Conservation (phyloP, 2,113 vertebrate genomes). For the Taurulus bubalis region DNA sequence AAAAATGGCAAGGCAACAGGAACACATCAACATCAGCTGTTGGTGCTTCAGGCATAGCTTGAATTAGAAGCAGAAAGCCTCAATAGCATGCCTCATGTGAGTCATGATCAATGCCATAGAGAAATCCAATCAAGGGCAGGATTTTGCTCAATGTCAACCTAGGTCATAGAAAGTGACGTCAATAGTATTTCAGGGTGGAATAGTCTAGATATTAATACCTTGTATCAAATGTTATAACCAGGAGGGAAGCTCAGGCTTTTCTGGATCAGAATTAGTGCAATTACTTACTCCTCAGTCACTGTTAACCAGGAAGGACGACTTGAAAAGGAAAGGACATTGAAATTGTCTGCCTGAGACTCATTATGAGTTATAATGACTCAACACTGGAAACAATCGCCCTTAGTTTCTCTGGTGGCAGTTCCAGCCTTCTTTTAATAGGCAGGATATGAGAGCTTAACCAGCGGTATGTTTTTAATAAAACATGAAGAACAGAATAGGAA, state of each 20-base stretch:
- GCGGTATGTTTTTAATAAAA: conserved; percentile 75
- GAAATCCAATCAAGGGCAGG: conserved; percentile 61
- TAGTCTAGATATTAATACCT: conserved; percentile 43
- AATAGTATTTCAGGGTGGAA: conserved; percentile 52
- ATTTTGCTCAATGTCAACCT: conserved; percentile 64
- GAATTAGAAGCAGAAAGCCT: conserved; percentile 67
- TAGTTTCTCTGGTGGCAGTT: conserved; percentile 61
- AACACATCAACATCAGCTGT: conserved; percentile 54
- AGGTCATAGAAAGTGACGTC: conserved; percentile 55
- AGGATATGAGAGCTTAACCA: conserved; percentile 72
- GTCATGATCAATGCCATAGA: conserved; percentile 65
- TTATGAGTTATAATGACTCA: conserved; percentile 69
- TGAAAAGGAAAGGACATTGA: conserved; percentile 44
- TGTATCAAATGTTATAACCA: conserved; percentile 27
- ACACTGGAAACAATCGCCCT: conserved; percentile 71
- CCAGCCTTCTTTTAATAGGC: conserved; percentile 60
- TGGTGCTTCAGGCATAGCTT: conserved; percentile 49
- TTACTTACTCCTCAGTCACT: conserved; percentile 1
- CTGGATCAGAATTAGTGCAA: conserved; percentile 19
- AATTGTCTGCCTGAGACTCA: conserved; percentile 59
- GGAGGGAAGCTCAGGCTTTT: conserved; percentile 7
- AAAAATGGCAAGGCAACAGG: conserved; percentile 35
- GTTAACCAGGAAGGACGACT: conserved; percentile 46
- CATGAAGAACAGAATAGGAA: conserved; percentile 54
- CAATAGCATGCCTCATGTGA: conserved; percentile 62